Percentiles rank a stretch among this genome's conserved stretches.
Conservation (phyloP, 2,888 invertebrate genomes). For the Drosophila trichaetosa region DNA sequence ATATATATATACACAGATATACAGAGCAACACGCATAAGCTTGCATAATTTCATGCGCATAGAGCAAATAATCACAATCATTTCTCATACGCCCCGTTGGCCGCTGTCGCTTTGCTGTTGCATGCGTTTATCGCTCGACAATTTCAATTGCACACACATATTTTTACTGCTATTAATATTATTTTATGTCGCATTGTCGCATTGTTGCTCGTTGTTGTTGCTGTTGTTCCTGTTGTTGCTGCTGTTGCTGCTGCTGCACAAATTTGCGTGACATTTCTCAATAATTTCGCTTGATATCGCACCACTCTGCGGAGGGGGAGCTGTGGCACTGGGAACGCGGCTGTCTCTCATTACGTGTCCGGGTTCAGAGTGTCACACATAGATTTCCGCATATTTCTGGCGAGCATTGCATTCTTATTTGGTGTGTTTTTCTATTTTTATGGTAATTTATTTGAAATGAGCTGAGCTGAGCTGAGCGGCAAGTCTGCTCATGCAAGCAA, state of each 20-base stretch:
- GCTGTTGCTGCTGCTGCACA: conserved; percentile 16
- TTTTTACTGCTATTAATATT: conserved; percentile 56
- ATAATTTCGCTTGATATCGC: conserved; percentile 68
- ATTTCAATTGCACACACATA: conserved; percentile 70
- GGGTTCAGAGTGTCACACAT: conserved; percentile 66
- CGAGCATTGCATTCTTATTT: conserved; percentile 61
- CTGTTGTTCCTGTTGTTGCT: conserved; percentile 7
- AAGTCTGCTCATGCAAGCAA: conserved; percentile 28
- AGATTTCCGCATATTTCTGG: conserved; percentile 75
- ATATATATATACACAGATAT: not conserved
- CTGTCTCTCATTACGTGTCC: conserved; percentile 60
- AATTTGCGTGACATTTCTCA: conserved; percentile 79
- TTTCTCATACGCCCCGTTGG: conserved; percentile 56
- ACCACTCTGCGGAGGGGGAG: conserved; percentile 6
- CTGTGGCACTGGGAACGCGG: conserved; percentile 24
- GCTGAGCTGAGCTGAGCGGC: conserved; percentile 32
- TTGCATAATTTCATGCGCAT: conserved; percentile 79
- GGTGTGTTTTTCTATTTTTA: conserved; percentile 64
- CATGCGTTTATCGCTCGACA: conserved; percentile 58
- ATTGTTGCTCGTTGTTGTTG: conserved; percentile 1
- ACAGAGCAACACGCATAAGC: conserved; percentile 43
- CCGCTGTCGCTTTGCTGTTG: conserved; percentile 6
- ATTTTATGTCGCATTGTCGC: conserved; percentile 46
- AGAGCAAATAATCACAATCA: conserved; percentile 75
- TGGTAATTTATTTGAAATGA: conserved; percentile 75